These are phyloP conservation scores for Tinamus guttatus DNA, from an alignment of 2,113 vertebrate species.

Conservation along the genomic window DNA sequence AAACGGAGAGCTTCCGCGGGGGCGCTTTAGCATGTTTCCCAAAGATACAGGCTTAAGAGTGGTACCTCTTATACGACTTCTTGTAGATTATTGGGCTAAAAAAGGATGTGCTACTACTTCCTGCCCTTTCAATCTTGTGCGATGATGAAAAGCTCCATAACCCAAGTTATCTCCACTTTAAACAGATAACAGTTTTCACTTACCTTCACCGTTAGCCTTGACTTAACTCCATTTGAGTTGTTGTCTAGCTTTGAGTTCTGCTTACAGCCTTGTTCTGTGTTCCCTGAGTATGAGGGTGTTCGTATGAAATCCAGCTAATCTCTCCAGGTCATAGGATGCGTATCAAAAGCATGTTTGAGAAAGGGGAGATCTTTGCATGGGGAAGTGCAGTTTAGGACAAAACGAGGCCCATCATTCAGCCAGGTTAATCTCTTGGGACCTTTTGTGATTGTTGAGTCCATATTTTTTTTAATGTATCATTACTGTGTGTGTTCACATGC, in stretches of 20 bases:
- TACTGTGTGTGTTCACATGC: not conserved
- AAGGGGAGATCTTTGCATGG: not conserved
- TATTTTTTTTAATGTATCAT: not conserved
- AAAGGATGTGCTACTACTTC: not conserved
- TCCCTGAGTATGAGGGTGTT: not conserved
- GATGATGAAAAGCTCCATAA: not conserved
- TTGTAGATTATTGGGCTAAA: not conserved
- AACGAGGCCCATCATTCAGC: not conserved
- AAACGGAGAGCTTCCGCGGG: not conserved
- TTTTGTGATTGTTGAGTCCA: not conserved
- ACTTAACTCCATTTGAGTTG: not conserved
- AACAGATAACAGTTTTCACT: not conserved
- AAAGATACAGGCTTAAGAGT: not conserved
- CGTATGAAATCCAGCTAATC: not conserved
- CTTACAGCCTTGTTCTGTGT: not conserved
- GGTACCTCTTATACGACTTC: not conserved
- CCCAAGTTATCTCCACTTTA: not conserved
- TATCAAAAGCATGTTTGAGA: not conserved
- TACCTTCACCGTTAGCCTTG: not conserved
- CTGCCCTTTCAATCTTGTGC: not conserved
- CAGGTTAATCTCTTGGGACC: not conserved
- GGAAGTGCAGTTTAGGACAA: not conserved
- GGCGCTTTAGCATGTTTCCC: not conserved
- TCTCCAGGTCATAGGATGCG: not conserved
- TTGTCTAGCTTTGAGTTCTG: not conserved